A percentile compares a stretch with the other conserved stretches of the same genome.
Conservation (phyloP, 2,113 vertebrate genomes). For the Hippopotamus amphibius region DNA sequence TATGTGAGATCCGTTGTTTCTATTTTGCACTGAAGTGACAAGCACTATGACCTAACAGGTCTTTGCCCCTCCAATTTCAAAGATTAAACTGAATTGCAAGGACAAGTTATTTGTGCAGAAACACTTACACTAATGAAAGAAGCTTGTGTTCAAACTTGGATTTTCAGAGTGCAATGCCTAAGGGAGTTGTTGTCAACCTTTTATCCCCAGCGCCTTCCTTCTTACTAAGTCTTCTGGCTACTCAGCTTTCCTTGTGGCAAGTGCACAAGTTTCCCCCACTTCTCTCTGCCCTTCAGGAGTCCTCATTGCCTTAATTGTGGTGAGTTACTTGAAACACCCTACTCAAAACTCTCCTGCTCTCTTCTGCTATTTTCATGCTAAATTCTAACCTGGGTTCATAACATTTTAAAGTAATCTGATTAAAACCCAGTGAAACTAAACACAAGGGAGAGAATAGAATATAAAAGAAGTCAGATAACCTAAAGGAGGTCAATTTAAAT, state of each 20-base stretch:
- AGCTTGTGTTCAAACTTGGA: conserved; percentile 74
- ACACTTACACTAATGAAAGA: conserved; percentile 83
- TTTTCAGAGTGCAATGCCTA: conserved; percentile 77
- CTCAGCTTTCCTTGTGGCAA: conserved; percentile 62
- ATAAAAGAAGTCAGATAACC: conserved; percentile 65
- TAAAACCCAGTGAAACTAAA: conserved; percentile 65
- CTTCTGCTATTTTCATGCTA: conserved; percentile 49
- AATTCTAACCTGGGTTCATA: conserved; percentile 61
- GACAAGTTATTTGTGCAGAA: conserved; percentile 83
- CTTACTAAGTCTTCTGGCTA: conserved; percentile 38
- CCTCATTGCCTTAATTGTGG: conserved; percentile 21
- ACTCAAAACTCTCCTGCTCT: background rate
- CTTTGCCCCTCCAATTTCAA: conserved; percentile 73
- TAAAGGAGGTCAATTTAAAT: conserved; percentile 72
- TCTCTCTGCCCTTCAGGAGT: conserved; percentile 62
- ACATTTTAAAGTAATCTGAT: conserved; percentile 69
- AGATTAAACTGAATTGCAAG: conserved; percentile 76
- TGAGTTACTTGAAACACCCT: conserved; percentile 47
- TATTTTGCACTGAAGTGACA: conserved; percentile 51
- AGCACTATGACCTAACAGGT: conserved; percentile 57
- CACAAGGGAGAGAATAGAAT: conserved; percentile 71
- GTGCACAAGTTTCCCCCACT: background rate
- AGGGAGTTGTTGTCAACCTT: conserved; percentile 63
- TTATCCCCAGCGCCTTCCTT: conserved; percentile 50
- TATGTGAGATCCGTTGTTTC: conserved; percentile 38